Base-by-base conservation (phyloP, 1,140 invertebrate species). In the Macrocentrus cingulum region DNA sequence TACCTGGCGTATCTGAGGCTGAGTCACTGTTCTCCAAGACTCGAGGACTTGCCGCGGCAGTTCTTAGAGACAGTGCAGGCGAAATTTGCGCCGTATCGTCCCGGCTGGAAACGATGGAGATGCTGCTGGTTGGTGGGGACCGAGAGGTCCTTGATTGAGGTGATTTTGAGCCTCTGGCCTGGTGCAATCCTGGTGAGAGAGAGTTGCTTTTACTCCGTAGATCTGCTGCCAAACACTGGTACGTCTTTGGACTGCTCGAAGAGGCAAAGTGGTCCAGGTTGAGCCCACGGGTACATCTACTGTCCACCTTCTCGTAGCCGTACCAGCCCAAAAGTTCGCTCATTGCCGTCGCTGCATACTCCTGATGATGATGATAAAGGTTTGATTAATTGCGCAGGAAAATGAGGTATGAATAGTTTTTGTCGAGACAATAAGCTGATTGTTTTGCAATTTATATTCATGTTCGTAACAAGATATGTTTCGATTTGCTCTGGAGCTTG, bases 261-360 rank as follows among this genome's bases (percentile, higher is more conserved):
- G 66, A 60, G 16, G 66, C 66, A 45, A 74, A 74, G 49, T 72
- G 74, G 57, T 72, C 68, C 37, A 73, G 56, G 46, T 72, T 75
- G 7, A 73, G 66, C 62, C 69, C 80, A 63, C 46, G 74, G 55
- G 76, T 79, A 32, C 71, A 78, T 63, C 76, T 67, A 63, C 80
- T 80, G 74, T 85, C 83, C 15, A 87, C 81, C 65, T 87, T 87
- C 61, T 89, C 90, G 71, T 92, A 94, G 0, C 92, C 92, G 74
- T 94, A 95, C 88, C 90, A 92, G 34, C 92, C 91, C 7, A 94
- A 79, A 50, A 94, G 80, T 70, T 95, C 92, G 66, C 93, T 94
- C 91, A 95, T 94, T 5, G 91, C 91, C 29, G 88, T 90, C 67
- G 93, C 90, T 0, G 91, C 92, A 72, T 90, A 94, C 74, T 93